Conservation (phyloP, 2,113 vertebrate genomes). For the Ariopsis seemanni region DNA sequence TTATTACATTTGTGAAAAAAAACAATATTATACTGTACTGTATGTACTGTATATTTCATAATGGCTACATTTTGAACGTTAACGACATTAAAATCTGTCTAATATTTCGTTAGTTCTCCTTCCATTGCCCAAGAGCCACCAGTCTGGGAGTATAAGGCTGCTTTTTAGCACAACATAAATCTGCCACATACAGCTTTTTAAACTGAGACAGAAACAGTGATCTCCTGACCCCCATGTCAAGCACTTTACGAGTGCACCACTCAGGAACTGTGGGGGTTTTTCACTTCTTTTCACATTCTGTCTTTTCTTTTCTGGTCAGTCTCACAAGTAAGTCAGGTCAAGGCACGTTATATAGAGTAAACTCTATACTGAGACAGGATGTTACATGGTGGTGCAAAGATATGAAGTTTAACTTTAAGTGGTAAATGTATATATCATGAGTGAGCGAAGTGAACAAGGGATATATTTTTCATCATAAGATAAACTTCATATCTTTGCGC, state of each 20-base stretch:
- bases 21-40: background rate
- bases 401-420: too few species aligned
- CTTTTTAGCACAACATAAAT: background rate
- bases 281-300: background rate
- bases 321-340: background rate
- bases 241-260: background rate
- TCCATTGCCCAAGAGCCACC: background rate
- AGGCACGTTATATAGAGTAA: background rate
- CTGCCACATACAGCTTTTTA: background rate
- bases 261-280: too few species aligned
- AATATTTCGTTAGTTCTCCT: background rate
- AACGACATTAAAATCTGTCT: background rate
- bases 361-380: too few species aligned
- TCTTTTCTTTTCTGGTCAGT: background rate
- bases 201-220: background rate
- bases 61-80: background rate
- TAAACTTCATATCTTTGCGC: too few species aligned
- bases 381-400: too few species aligned
- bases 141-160: background rate
- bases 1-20: background rate
- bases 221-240: background rate
- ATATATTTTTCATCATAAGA: too few species aligned
- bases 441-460: too few species aligned
- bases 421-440: too few species aligned
- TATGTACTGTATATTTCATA: background rate